Evolutionary conservation across 2,797 vertebrate genomes (phyloP).

Genomic region (Cyprinodon diabolis): DNA sequence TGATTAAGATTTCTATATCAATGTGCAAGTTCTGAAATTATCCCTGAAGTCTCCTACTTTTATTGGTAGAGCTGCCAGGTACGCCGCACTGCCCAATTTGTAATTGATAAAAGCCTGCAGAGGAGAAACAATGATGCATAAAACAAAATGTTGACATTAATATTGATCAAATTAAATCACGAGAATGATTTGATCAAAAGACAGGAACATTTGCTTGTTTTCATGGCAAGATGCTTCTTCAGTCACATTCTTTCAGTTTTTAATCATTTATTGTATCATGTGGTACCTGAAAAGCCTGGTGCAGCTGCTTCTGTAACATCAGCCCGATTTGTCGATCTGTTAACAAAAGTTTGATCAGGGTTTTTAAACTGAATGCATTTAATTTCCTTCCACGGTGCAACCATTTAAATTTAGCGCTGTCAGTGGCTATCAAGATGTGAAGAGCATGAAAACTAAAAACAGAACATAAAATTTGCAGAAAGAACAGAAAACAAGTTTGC

Average conservation of each 20-base stretch:
- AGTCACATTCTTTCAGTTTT: not conserved
- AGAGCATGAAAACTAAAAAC: not conserved
- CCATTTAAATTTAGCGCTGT: not conserved
- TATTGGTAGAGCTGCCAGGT: conserved; percentile 74
- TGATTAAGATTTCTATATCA: not conserved
- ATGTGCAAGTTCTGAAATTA: not conserved
- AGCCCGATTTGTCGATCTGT: conserved; percentile 81
- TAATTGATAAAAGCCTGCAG: conserved; percentile 74
- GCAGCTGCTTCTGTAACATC: conserved; percentile 82
- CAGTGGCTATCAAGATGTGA: not conserved
- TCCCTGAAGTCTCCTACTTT: conserved; percentile 60
- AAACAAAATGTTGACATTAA: not conserved
- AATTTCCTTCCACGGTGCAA: not conserved
- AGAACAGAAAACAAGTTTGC: not conserved
- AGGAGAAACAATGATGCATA: conserved; percentile 5
- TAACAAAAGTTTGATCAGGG: not conserved
- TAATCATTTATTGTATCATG: not conserved
- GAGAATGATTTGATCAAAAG: not conserved
- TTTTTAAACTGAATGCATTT: not conserved
- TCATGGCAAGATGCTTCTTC: not conserved
- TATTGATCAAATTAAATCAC: not conserved
- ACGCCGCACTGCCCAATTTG: conserved; percentile 72
- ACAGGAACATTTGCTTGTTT: not conserved
- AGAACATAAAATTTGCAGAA: not conserved
- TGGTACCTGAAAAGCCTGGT: conserved; percentile 81